Conservation (phyloP, 2,113 vertebrate genomes). For the Oreochromis aureus region DNA sequence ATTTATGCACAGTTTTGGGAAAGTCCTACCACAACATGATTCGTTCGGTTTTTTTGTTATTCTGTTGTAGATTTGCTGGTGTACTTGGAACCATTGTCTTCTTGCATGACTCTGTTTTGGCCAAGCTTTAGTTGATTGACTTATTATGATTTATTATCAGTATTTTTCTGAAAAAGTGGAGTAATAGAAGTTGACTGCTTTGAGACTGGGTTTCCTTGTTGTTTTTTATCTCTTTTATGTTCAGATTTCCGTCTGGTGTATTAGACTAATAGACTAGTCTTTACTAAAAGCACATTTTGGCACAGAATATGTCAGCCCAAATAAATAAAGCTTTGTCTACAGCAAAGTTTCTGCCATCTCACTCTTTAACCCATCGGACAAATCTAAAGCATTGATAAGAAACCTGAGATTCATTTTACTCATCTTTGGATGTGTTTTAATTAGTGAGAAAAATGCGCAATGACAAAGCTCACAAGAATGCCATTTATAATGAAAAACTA, state of each 20-base stretch:
- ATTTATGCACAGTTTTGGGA: neutral
- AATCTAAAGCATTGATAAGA: neutral
- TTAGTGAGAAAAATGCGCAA: neutral
- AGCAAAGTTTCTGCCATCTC: neutral
- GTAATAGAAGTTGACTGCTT: neutral
- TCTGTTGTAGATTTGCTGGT: neutral
- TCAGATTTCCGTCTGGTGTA: neutral
- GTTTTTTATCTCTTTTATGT: neutral
- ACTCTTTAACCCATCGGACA: neutral
- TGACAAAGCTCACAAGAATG: neutral
- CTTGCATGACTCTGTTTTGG: neutral
- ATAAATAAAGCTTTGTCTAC: neutral
- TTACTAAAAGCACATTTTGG: neutral
- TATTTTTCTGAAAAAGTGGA: neutral
- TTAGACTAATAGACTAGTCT: neutral
- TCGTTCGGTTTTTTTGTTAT: fast-evolving
- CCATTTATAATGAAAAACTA: neutral
- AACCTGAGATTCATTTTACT: neutral
- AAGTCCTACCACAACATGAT: neutral
- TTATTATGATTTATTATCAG: neutral
- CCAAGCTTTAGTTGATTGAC: neutral
- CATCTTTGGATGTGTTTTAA: neutral
- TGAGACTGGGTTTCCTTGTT: neutral
- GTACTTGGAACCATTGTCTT: neutral
- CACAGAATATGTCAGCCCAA: neutral